These are phyloP conservation scores for Idaea dimidiata DNA, from an alignment of 2,888 invertebrate genomes.

Conservation along the genomic window DNA sequence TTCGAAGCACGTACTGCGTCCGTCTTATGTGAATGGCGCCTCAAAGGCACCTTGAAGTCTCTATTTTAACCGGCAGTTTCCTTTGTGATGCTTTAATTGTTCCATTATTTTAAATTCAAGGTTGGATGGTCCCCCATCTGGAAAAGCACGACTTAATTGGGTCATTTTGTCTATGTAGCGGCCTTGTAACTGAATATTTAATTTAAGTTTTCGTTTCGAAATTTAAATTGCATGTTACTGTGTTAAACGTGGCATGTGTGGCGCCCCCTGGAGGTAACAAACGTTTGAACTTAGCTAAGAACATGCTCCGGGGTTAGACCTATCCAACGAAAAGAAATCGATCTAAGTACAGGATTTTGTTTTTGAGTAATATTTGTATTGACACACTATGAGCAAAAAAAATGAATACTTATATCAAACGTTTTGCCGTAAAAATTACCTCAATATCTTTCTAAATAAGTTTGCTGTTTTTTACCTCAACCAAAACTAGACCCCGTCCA, in stretches of 20 bases:
- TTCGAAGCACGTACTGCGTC: slow-evolving; percentile 53
- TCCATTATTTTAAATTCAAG: slow-evolving; percentile 40
- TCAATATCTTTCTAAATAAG: too few relatives aligned
- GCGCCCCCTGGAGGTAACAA: too few relatives aligned
- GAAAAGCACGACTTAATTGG: slow-evolving; percentile 10
- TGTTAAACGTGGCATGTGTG: too few relatives aligned
- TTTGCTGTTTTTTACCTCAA: too few relatives aligned
- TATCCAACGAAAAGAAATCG: too few relatives aligned
- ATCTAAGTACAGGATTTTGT: too few relatives aligned
- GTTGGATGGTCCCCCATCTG: slow-evolving; percentile 32
- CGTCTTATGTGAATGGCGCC: slow-evolving; percentile 48
- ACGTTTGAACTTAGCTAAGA: too few relatives aligned
- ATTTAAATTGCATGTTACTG: background rate
- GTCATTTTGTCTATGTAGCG: slow-evolving; percentile 8
- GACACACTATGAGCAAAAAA: too few relatives aligned
- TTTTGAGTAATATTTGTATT: too few relatives aligned
- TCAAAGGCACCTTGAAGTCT: slow-evolving; percentile 64
- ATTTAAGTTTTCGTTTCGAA: background rate
- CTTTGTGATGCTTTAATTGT: slow-evolving; percentile 50
- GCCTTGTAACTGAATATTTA: slow-evolving; percentile 2
- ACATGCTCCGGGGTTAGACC: too few relatives aligned
- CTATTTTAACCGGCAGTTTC: slow-evolving; percentile 52
- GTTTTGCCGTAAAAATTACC: too few relatives aligned
- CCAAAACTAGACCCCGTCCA: slow-evolving; percentile 11
- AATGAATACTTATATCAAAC: too few relatives aligned